These are phyloP conservation scores for Aix galericulata DNA, from an alignment of 2,113 vertebrate species.

Conservation along the genomic window DNA sequence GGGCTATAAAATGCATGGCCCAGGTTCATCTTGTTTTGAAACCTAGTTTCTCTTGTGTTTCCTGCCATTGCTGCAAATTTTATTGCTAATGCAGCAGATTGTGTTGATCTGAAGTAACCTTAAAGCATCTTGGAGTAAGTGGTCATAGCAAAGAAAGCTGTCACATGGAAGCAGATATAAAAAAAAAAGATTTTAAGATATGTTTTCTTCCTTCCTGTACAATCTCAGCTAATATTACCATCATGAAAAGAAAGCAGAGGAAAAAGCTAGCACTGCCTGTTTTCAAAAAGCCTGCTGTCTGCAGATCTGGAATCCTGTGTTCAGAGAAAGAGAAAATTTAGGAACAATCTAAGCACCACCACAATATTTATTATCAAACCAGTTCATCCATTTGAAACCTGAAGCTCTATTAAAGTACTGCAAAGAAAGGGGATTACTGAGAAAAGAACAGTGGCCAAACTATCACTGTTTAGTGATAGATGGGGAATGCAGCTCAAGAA, in stretches of 20 bases:
- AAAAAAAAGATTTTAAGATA: background rate
- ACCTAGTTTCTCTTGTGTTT: background rate
- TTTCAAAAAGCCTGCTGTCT: background rate
- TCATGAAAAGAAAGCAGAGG: background rate
- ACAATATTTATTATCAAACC: background rate
- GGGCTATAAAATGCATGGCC: background rate
- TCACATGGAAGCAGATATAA: background rate
- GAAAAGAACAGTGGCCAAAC: background rate
- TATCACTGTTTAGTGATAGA: background rate
- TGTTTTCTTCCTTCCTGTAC: background rate
- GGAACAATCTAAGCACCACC: background rate
- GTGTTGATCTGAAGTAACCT: background rate
- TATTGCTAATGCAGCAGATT: background rate
- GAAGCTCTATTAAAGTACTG: background rate
- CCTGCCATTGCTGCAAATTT: background rate
- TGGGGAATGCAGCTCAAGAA: background rate
- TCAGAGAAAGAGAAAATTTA: background rate
- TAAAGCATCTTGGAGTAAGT: background rate
- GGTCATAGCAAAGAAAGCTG: background rate
- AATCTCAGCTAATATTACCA: background rate
- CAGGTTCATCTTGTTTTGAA: background rate
- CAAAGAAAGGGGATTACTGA: background rate
- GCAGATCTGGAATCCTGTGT: background rate
- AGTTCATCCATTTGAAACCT: background rate
- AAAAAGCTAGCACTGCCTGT: background rate